Conservation (phyloP, 1,140 invertebrate genomes). For the Amyelois transitella region DNA sequence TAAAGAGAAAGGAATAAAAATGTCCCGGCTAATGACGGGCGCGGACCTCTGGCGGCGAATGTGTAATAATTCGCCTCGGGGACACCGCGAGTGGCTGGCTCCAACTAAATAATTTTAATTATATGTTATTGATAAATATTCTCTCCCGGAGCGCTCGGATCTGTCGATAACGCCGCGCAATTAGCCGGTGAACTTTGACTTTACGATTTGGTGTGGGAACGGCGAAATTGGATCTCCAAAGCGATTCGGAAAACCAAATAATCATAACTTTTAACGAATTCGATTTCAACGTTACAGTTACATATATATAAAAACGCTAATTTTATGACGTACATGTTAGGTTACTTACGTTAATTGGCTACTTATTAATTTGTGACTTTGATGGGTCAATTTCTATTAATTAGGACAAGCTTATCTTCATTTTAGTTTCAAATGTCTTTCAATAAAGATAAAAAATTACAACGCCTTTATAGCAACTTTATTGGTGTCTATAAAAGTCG, state of each 20-base stretch:
- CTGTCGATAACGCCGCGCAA: constrained; percentile 59
- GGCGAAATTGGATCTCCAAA: constrained; percentile 39
- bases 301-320: neutral
- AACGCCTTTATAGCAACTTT: neutral
- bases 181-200: constrained; percentile 67
- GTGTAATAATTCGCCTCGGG: constrained; percentile 64
- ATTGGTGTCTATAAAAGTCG: neutral
- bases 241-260: constrained; percentile 14
- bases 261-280: neutral
- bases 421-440: neutral
- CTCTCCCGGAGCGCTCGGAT: constrained; percentile 51
- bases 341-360: neutral
- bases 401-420: neutral
- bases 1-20: constrained; percentile 68
- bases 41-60: constrained; percentile 60
- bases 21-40: constrained; percentile 58
- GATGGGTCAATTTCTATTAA: neutral
- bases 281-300: neutral
- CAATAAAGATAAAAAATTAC: neutral
- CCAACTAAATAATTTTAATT: constrained; percentile 71
- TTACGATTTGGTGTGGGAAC: constrained; percentile 62
- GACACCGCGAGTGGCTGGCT: constrained; percentile 27
- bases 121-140: constrained; percentile 71
- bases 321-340: neutral
- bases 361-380: neutral